Evolutionary conservation across 2,113 vertebrate genomes (phyloP).

Genomic region (Arenaria interpres): DNA sequence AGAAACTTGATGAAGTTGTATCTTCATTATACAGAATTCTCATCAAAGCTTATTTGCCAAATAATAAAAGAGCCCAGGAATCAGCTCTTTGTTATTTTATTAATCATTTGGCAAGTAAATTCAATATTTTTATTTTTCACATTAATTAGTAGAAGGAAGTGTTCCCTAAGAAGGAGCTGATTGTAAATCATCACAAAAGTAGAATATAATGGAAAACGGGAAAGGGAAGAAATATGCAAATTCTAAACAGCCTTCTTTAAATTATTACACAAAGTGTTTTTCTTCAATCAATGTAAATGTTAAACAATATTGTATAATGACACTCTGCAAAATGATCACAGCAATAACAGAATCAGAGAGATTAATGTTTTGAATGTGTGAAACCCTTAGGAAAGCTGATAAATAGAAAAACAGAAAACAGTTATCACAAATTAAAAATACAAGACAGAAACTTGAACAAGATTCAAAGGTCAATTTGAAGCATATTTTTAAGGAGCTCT

Average conservation of each 20-base stretch:
- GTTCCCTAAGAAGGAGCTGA: background rate
- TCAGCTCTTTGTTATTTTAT: background rate
- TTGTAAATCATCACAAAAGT: background rate
- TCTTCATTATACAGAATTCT: background rate
- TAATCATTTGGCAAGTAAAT: background rate
- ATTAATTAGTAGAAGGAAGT: background rate
- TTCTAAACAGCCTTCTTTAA: background rate
- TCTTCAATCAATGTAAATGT: background rate
- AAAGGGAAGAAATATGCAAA: background rate
- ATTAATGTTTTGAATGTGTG: slow-evolving; percentile 26
- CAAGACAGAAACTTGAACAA: slow-evolving; percentile 32
- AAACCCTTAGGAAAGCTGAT: slow-evolving; percentile 29
- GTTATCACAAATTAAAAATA: slow-evolving; percentile 28
- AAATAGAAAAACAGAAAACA: slow-evolving; percentile 26
- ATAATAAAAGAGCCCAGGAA: background rate
- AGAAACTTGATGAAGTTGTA: background rate
- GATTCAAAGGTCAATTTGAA: slow-evolving; percentile 34
- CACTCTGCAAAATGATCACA: slow-evolving; percentile 6
- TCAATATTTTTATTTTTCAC: background rate
- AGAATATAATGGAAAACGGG: background rate
- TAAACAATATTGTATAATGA: slow-evolving; percentile 7
- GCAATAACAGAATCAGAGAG: background rate
- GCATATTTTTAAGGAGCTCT: slow-evolving; percentile 32
- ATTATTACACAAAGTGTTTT: background rate
- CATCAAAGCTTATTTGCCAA: background rate